Conservation (phyloP, 2,888 invertebrate species). For the Bellardia bayeri region DNA sequence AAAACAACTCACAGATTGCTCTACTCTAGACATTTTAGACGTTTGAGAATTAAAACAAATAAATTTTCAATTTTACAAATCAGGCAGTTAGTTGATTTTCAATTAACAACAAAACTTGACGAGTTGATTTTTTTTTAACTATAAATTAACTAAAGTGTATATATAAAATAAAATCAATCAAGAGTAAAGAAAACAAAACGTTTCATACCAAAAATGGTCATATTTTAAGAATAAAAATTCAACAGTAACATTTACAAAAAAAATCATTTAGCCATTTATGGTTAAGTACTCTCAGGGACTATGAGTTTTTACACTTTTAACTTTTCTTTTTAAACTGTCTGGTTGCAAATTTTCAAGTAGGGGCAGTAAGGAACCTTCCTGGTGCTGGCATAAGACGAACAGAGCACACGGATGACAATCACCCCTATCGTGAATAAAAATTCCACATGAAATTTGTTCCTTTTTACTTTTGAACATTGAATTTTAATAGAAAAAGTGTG, state of each 20-base stretch:
- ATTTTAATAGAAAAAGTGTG: no score
- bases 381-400: no score
- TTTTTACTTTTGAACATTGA: no score
- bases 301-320: conserved; percentile 6
- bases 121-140: neutral
- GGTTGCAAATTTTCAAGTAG: no score
- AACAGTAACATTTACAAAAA: neutral
- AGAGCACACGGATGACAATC: no score
- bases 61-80: neutral
- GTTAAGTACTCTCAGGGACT: conserved; percentile 22
- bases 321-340: no score
- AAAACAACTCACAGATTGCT: neutral
- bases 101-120: neutral
- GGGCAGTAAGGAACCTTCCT: no score
- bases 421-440: no score
- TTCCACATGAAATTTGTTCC: no score
- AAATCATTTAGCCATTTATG: conserved; percentile 30
- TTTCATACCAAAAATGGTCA: conserved; percentile 43
- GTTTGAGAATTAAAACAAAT: neutral
- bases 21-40: neutral
- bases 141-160: conserved; percentile 35
- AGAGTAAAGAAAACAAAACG: conserved; percentile 37
- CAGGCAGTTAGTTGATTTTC: conserved; percentile 7
- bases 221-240: conserved; percentile 15
- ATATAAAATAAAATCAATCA: conserved; percentile 41